Evolutionary conservation across 2,888 invertebrate genomes (phyloP).

Genomic region (Torymus aiolomorphi): DNA sequence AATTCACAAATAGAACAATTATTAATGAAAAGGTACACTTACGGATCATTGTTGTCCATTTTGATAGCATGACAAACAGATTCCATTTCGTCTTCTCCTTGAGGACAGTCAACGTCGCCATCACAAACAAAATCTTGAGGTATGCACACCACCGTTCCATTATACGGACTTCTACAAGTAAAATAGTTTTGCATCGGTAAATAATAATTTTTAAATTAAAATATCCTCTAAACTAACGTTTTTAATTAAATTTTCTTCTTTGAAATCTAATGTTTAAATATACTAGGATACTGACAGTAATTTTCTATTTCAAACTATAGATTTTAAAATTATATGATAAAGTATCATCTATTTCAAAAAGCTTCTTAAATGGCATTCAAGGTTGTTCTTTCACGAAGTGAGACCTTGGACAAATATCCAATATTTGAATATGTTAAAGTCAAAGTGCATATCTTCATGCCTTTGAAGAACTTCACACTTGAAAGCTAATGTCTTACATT

Average conservation of each 20-base stretch:
- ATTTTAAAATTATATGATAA: neutral
- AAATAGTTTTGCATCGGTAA: neutral
- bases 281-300: too few species aligned
- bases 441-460: slow-evolving; percentile 5
- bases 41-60: slow-evolving; percentile 68
- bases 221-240: too few species aligned
- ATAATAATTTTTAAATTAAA: too few species aligned
- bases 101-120: slow-evolving; percentile 83
- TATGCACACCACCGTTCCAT: slow-evolving; percentile 77
- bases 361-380: neutral
- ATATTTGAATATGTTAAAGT: slow-evolving; percentile 23
- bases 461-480: neutral
- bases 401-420: slow-evolving; percentile 12
- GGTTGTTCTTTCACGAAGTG: neutral
- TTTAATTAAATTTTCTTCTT: too few species aligned
- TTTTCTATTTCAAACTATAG: too few species aligned
- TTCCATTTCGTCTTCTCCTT: slow-evolving; percentile 88
- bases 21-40: slow-evolving; percentile 46
- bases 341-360: neutral
- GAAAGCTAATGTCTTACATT: too few species aligned
- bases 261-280: too few species aligned
- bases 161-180: slow-evolving; percentile 18
- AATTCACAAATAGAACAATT: too few species aligned
- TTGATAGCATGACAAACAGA: slow-evolving; percentile 79
- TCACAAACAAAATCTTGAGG: slow-evolving; percentile 87